A percentile compares a stretch with the other conserved stretches of the same genome.
Conservation (phyloP, 2,888 invertebrate genomes). For the Drosophila quinaria region DNA sequence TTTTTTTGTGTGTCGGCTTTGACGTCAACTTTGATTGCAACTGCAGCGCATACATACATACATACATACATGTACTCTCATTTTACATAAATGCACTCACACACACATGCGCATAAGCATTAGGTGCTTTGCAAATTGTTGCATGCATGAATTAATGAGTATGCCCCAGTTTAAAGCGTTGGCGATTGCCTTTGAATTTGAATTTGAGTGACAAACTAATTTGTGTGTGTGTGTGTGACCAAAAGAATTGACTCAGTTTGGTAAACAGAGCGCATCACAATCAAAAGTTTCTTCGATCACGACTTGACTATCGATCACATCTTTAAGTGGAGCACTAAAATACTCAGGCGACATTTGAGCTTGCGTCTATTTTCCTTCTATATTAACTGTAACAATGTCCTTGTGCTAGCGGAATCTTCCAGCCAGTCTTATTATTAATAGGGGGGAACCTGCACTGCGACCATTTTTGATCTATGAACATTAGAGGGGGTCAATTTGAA, state of each 20-base stretch:
- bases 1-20: constrained; percentile 73
- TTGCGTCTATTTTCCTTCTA: not conserved
- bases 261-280: constrained; percentile 13
- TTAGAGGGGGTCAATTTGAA: too few species aligned
- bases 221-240: constrained; percentile 25
- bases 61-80: constrained; percentile 25
- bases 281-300: constrained; percentile 3
- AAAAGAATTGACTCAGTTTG: constrained; percentile 3
- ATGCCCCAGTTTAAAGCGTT: constrained; percentile 58
- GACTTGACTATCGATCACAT: constrained; percentile 1
- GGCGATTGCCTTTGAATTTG: constrained; percentile 30
- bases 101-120: constrained; percentile 29
- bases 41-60: constrained; percentile 41
- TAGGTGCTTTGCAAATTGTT: constrained; percentile 53
- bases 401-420: too few species aligned
- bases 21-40: constrained; percentile 56
- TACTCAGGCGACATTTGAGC: not conserved
- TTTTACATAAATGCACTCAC: constrained; percentile 5
- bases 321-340: not conserved
- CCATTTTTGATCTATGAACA: too few species aligned
- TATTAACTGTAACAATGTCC: too few species aligned
- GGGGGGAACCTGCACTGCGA: too few species aligned
- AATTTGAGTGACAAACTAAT: constrained; percentile 61
- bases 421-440: too few species aligned
- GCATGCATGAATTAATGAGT: constrained; percentile 73